Percentiles rank a stretch among this genome's conserved stretches.
phyloP scores from a whole-genome alignment of 1,140 invertebrate genomes.

The Temnothorax longispinosus region DNA sequence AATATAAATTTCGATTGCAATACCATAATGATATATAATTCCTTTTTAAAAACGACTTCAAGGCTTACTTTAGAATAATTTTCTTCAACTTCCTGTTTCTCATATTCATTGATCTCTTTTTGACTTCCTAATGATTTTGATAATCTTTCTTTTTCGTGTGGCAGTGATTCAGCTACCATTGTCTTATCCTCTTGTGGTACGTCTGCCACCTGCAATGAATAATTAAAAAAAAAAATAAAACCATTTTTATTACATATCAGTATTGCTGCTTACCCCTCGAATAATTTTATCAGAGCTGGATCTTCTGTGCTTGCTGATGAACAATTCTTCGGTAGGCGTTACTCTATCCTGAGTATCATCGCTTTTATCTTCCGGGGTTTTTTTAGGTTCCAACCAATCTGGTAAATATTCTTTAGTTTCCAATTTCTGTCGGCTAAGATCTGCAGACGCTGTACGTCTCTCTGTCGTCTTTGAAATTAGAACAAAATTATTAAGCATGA shows the following conservation, averaged over 20 bases:
- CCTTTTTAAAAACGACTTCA: neutral
- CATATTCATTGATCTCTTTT: slow-evolving; percentile 75
- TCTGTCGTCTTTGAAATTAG: slow-evolving; percentile 51
- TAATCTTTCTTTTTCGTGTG: slow-evolving; percentile 79
- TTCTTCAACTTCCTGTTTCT: slow-evolving; percentile 79
- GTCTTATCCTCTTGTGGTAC: slow-evolving; percentile 76
- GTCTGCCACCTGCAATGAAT: slow-evolving; percentile 74
- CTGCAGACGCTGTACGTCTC: slow-evolving; percentile 16
- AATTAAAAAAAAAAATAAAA: slow-evolving; percentile 63
- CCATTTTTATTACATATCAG: slow-evolving; percentile 9
- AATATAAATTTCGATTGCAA: slow-evolving; percentile 38
- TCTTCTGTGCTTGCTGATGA: slow-evolving; percentile 16
- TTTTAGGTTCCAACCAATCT: slow-evolving; percentile 80
- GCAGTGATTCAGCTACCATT: slow-evolving; percentile 75
- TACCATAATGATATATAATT: neutral
- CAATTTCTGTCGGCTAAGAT: slow-evolving; percentile 34
- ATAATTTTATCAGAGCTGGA: slow-evolving; percentile 46
- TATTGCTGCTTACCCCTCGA: slow-evolving; percentile 43
- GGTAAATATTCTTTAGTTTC: slow-evolving; percentile 76
- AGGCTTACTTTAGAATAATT: slow-evolving; percentile 36
- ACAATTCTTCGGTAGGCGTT: slow-evolving; percentile 17
- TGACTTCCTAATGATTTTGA: slow-evolving; percentile 75
- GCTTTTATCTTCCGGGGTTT: slow-evolving; percentile 65
- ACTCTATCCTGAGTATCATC: slow-evolving; percentile 42
- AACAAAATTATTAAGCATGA: slow-evolving; percentile 26